Percentiles rank a stretch among this genome's conserved stretches.
Evolutionary conservation across 2,797 vertebrate genomes (phyloP).

Genomic region (Phylloscopus collybita): DNA sequence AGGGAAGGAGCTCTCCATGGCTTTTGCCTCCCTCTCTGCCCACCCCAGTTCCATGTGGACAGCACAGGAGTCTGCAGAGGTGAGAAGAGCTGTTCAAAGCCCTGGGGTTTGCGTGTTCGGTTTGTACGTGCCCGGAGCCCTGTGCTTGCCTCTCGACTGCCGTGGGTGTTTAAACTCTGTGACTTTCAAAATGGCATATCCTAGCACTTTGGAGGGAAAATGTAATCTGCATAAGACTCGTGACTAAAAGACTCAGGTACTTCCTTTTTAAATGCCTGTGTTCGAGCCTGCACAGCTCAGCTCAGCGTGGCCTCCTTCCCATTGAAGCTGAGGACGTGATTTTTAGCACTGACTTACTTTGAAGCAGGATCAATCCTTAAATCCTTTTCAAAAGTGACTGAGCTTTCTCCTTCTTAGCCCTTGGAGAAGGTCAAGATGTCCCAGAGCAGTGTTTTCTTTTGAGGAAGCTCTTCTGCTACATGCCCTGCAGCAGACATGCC

Average conservation of each 20-base stretch:
- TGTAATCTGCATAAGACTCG: fast-evolving
- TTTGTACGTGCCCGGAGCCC: not conserved
- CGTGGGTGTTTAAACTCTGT: not conserved
- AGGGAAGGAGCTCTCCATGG: conserved; percentile 57
- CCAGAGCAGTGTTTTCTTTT: not conserved
- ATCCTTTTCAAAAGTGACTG: not conserved
- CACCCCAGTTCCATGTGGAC: conserved; percentile 76
- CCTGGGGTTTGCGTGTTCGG: not conserved
- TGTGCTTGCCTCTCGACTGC: not conserved
- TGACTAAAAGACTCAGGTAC: not conserved
- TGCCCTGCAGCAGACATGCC: not conserved
- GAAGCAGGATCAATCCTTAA: not conserved
- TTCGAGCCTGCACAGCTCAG: not conserved
- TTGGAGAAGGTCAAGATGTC: not conserved
- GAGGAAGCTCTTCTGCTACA: not conserved
- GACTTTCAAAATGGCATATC: not conserved
- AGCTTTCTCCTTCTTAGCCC: not conserved
- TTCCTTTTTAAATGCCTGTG: not conserved
- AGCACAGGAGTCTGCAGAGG: conserved; percentile 83
- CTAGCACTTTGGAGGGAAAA: not conserved
- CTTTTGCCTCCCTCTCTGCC: conserved; percentile 82
- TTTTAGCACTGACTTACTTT: not conserved
- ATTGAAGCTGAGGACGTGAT: not conserved
- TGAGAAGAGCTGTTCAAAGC: conserved; percentile 14
- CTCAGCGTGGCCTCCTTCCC: not conserved